Percentiles rank a stretch among this genome's conserved stretches.
These are phyloP conservation scores for Dryomyza anilis DNA, from an alignment of 2,888 invertebrate genomes.

Conservation along the genomic window DNA sequence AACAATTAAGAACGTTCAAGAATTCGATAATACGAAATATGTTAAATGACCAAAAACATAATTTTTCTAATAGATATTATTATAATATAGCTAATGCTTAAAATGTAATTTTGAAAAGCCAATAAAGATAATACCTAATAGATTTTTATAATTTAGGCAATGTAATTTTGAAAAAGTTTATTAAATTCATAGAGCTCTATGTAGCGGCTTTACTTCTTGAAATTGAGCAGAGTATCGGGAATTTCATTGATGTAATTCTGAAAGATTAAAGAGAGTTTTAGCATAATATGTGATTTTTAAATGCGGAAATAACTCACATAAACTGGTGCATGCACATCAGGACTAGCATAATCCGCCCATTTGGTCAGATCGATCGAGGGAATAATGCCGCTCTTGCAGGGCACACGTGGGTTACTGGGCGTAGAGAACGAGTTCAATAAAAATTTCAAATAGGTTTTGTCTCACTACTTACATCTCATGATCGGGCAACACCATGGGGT, in stretches of 20 bases:
- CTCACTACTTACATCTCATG: slow-evolving; percentile 81
- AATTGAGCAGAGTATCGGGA: slow-evolving; percentile 59
- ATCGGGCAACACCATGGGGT: slow-evolving; percentile 90
- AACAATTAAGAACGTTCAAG: too few relatives aligned
- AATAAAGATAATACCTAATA: too few relatives aligned
- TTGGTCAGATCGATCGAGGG: slow-evolving; percentile 87
- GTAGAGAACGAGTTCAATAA: neutral
- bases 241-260: slow-evolving; percentile 62
- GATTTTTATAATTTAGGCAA: too few relatives aligned
- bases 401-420: slow-evolving; percentile 89
- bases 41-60: too few relatives aligned
- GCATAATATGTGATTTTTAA: neutral
- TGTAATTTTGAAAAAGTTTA: neutral
- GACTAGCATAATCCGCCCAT: slow-evolving; percentile 79
- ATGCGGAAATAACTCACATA: slow-evolving; percentile 67
- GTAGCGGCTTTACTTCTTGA: slow-evolving; percentile 50
- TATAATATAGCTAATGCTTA: too few relatives aligned
- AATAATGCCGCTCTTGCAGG: slow-evolving; percentile 86
- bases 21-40: too few relatives aligned
- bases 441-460: neutral
- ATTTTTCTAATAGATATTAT: too few relatives aligned
- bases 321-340: slow-evolving; percentile 64
- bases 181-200: neutral
- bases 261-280: slow-evolving; percentile 38
- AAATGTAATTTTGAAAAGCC: too few relatives aligned